Percentiles rank a stretch among this genome's conserved stretches.
phyloP scores from a whole-genome alignment of 1,140 invertebrate species.

The Dendrolimus kikuchii region DNA sequence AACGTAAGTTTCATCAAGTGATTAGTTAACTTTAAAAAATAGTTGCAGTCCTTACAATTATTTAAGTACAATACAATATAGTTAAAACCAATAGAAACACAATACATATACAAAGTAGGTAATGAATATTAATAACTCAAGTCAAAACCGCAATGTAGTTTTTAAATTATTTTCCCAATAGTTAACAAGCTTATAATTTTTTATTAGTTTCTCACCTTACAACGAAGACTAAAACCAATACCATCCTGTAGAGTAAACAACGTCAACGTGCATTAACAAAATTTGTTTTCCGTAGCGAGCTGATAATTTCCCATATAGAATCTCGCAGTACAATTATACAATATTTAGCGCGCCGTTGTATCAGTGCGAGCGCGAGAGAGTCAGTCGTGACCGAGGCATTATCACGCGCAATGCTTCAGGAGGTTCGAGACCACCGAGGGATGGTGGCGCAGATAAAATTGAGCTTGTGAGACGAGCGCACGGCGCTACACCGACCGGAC shows the following conservation, averaged over 20 bases:
- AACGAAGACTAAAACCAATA: no score
- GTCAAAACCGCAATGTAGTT: no score
- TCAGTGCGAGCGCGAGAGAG: slow-evolving; percentile 33
- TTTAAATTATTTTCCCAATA: no score
- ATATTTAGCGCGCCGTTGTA: slow-evolving; percentile 52
- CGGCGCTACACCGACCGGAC: slow-evolving; percentile 20
- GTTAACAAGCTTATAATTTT: no score
- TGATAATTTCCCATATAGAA: slow-evolving; percentile 66
- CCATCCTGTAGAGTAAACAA: slow-evolving; percentile 23
- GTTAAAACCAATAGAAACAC: no score
- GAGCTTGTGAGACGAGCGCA: slow-evolving; percentile 51
- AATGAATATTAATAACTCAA: no score
- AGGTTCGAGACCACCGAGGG: slow-evolving; percentile 39
- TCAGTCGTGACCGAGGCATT: slow-evolving; percentile 65
- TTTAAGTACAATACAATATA: no score
- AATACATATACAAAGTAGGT: no score
- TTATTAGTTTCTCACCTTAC: no score
- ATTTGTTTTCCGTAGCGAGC: slow-evolving; percentile 50
- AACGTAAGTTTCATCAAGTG: no score
- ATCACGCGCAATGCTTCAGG: slow-evolving; percentile 64
- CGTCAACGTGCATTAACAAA: slow-evolving; percentile 50
- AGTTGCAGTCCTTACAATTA: no score
- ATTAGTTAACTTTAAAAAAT: no score
- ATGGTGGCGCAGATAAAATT: slow-evolving; percentile 49
- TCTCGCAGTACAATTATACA: slow-evolving; percentile 65